Evolutionary conservation across 37 sponge, comb jelly and placozoan genomes (phyloP), one percentile per base, ranked within the genome.

Genomic region (Mnemiopsis leidyi): DNA sequence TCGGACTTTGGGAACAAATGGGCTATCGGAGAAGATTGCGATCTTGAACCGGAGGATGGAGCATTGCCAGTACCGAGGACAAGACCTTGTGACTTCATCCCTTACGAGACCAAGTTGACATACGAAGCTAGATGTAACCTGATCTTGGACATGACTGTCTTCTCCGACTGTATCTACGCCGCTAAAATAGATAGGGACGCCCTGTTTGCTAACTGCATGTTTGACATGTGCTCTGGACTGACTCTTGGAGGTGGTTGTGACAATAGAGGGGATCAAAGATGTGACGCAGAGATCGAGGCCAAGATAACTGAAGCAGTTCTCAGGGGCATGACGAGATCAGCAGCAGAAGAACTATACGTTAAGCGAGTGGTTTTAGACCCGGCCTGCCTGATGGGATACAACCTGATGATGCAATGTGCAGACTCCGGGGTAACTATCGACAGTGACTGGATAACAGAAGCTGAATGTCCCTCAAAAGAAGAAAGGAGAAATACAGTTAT

Each of bases 221-320:
- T 71, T 71, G 75, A 71, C 75, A 71, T 71, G 75, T 71, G 75
- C 20, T n/a, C 75, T 28, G 75, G 75, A 71, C 75, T 71, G n/a
- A 29, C 75, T 28, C 5, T 71, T 5, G 75, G 75, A 5, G 75
- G 75, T 23, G 30, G 30, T 2, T 71, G 75, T 28, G 30, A 5
- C 3, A 25, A 28, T 5, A 2, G 30, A 25, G 75, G 75, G 26
- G 75, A 71, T 71, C 75, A 71, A 28, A 71, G 75, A 28, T 71
- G 75, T 71, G 75, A 71, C 31, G 75, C 75, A 23, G 75, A 71
- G 23, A 71, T 18, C 23, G 75, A 71, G 75, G 75, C 7, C 31
- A 71, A 18, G 75, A 71, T 71, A 23, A 28, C 31, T 28, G 3
- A 71, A 28, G 75, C 75, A 23, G 20, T 71, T 5, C 61, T 48